A percentile compares a stretch with the other conserved stretches of the same genome.
phyloP scores from a whole-genome alignment of 2,888 invertebrate species.

The Anodontia alba region DNA sequence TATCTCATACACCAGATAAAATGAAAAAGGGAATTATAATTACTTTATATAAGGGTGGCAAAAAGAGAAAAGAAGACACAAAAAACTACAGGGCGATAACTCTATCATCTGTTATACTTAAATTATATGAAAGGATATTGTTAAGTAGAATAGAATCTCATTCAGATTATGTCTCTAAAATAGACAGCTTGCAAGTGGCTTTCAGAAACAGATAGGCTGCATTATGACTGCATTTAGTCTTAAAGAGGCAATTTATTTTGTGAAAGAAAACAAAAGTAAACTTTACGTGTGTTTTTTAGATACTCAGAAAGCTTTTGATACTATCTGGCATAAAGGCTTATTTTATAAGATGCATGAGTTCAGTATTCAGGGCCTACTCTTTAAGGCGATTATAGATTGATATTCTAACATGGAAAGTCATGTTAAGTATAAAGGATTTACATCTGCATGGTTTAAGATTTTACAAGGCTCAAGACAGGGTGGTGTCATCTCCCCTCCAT shows the following conservation, averaged over 20 bases:
- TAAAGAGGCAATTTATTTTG: conserved; percentile 23
- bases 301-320: conserved; percentile 24
- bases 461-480: conserved; percentile 34
- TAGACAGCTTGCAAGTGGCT: conserved; percentile 36
- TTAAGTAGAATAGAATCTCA: background rate
- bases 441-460: conserved; percentile 26
- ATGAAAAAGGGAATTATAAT: conserved; percentile 25
- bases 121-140: conserved; percentile 34
- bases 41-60: conserved; percentile 32
- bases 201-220: conserved; percentile 26
- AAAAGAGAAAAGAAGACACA: conserved; percentile 27
- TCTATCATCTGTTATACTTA: conserved; percentile 23
- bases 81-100: conserved; percentile 34
- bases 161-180: background rate
- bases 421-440: conserved; percentile 28
- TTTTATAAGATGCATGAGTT: conserved; percentile 20
- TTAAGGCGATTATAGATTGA: conserved; percentile 11
- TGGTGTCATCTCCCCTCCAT: conserved; percentile 16
- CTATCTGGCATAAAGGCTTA: conserved; percentile 35
- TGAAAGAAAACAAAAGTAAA: conserved; percentile 8
- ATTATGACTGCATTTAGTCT: conserved; percentile 39
- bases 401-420: conserved; percentile 32
- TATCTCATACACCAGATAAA: background rate
- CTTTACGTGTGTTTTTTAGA: conserved; percentile 28
- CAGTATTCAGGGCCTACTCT: conserved; percentile 16